Evolutionary conservation across 2,113 vertebrate species (phyloP), one percentile per base, ranked within the genome.

Genomic region (Ochotona princeps): DNA sequence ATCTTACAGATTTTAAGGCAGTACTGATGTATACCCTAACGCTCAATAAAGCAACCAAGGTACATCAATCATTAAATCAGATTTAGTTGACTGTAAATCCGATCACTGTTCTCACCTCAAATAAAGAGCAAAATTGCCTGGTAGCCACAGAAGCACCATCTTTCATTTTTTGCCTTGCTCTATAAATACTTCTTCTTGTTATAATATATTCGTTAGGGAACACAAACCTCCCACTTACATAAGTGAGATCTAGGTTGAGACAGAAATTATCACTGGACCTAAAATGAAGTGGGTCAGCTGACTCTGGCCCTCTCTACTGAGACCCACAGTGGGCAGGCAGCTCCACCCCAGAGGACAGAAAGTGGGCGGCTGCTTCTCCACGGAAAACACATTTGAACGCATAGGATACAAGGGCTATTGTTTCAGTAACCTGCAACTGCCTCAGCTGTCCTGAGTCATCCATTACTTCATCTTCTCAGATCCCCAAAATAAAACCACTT

Each of bases 101-200:
- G 51, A 66, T 73, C 75, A 84, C 32, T 89, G 69, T 65, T 91
- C 70, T 91, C 38, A 91, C 35, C 38, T 91, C 74, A 81, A 90
- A 90, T 44, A 95, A 92, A 88, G 67, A n/a, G 82, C 81, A 69
- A 84, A 90, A 82, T 94, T 47, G 81, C 49, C 72, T 49, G 83
- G 66, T 35, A 80, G 72, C 25, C 86, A 90, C 0, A 87, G 51
- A 83, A 60, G 32, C 18, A 76, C 51, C 65, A 76, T 30, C 72
- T 82, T 72, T 86, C 75, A 67, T 63, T 74, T 85, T 44, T 85
- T 60, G 69, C 14, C 30, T 73, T 23, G 65, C 57, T 85, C 83
- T 30, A 69, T 47, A 91, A 92, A 90, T 73, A 82, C 18, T 87
- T 69, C 35, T 90, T 80, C n/a, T 74, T 69, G 54, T 83, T 89